Base-by-base conservation (phyloP, 1,140 invertebrate species). In the Caenorhabditis inopinata region DNA sequence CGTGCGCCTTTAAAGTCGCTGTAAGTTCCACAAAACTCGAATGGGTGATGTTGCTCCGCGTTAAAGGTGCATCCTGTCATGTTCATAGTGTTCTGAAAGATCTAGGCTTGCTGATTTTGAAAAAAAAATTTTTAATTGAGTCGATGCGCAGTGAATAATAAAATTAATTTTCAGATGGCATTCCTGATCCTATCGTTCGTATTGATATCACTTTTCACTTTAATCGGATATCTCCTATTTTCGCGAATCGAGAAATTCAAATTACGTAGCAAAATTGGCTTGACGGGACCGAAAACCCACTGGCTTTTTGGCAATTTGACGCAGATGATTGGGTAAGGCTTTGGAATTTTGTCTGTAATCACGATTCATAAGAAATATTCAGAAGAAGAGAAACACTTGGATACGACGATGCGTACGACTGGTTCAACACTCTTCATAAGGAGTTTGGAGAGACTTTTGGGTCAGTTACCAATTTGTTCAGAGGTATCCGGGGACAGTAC, bases 361-460 rank as follows among this genome's bases (percentile, higher is more conserved):
- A 29, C 58, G 3, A 5, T 51, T 23, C 5, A 25, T 51, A 1
- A 11, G 12, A 32, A 58, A 35, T 16, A 38, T 75, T 35, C 32
- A 75, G 74, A 21, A 32, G 47, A 75, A 49, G 32, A 32, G 74
- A 47, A 48, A 47, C 25, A 47, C 25, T 51, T 11, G 74, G 74
- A 11, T 75, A 75, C 45, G 74, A 75, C 21, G 74, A 75, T 35
- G 29, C 74, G 16, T 32, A 48, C 27, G 47, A 75, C 2, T 51
- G 45, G 47, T 48, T 47, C 25, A 49, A 47, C 18, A 11, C 11
- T 6, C 47, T 47, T 29, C 74, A 75, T 14, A 42, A 75, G 9
- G 11, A 75, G 18, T 75, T n/a, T 27, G 74, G 74, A 29, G 47
- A 75, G 14, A 74, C 35, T 14, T 74, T 47, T 46, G 73, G 35